Percentiles rank a stretch among this genome's conserved stretches.
These are phyloP conservation scores for Drosophila erecta DNA, from an alignment of 1,140 invertebrate genomes.

Conservation along the genomic window DNA sequence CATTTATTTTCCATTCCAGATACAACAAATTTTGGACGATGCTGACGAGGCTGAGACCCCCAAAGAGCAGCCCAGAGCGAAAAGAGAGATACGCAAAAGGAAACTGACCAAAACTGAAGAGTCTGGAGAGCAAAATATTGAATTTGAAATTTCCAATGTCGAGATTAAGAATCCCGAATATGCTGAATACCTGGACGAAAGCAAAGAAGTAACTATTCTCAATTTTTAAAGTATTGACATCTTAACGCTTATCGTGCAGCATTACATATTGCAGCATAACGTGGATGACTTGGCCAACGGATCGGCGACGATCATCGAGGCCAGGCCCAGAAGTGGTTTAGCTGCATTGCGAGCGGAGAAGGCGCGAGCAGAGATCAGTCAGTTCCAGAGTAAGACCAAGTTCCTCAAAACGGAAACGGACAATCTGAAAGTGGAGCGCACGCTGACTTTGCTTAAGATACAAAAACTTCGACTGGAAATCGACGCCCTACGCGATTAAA, in stretches of 20 bases:
- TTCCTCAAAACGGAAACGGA: slow-evolving; percentile 46
- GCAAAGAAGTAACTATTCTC: slow-evolving; percentile 24
- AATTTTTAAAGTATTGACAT: neutral
- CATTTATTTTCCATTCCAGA: slow-evolving; percentile 6
- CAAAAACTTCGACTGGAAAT: slow-evolving; percentile 48
- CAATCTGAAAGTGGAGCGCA: slow-evolving; percentile 42
- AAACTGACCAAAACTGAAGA: neutral
- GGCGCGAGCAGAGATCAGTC: slow-evolving; percentile 35
- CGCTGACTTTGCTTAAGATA: slow-evolving; percentile 26
- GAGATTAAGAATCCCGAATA: neutral
- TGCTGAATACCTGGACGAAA: slow-evolving; percentile 15
- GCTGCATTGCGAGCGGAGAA: slow-evolving; percentile 38
- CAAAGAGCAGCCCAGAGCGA: neutral
- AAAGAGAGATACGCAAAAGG: neutral
- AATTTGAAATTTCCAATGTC: slow-evolving; percentile 13
- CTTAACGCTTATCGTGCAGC: neutral
- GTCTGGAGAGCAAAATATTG: slow-evolving; percentile 5
- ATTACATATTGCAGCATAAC: slow-evolving; percentile 15
- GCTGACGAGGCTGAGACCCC: neutral
- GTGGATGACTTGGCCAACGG: slow-evolving; percentile 9
- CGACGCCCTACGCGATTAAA: slow-evolving; percentile 26
- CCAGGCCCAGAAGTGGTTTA: slow-evolving; percentile 20
- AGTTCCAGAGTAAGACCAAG: slow-evolving; percentile 40
- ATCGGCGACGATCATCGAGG: neutral
- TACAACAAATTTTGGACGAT: slow-evolving; percentile 29